Conservation (phyloP, 1,140 invertebrate species). For the Drosophila sucinea region DNA sequence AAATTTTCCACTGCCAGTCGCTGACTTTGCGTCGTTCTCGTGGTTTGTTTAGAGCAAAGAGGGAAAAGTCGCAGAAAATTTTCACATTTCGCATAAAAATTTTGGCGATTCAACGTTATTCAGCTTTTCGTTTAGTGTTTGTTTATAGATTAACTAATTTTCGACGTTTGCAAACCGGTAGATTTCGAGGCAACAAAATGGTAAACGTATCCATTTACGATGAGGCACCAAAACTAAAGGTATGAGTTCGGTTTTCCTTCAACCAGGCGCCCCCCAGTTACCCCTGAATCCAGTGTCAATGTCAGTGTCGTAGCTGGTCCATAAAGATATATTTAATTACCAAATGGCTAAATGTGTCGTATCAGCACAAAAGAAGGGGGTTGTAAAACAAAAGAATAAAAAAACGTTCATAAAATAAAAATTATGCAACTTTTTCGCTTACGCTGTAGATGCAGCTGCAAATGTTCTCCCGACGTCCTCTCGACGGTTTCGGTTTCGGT, state of each 20-base stretch:
- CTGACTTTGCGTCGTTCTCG: conserved; percentile 51
- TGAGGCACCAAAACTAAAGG: conserved; percentile 74
- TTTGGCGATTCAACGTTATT: conserved; percentile 33
- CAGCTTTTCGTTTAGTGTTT: conserved; percentile 59
- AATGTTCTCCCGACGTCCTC: conserved; percentile 52
- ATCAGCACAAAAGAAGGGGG: conserved; percentile 9
- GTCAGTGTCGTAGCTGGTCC: conserved; percentile 39
- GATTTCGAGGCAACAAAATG: conserved; percentile 64
- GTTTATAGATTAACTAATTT: conserved; percentile 26
- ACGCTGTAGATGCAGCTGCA: conserved; percentile 40
- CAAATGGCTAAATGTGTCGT: conserved; percentile 1
- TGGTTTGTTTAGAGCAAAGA: conserved; percentile 16
- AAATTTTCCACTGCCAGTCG: conserved; percentile 76
- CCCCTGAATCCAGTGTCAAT: conserved; percentile 21
- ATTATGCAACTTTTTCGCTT: conserved; percentile 65
- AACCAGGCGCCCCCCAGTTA: not conserved
- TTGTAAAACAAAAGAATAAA: not conserved
- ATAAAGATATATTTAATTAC: conserved; percentile 62
- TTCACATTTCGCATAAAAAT: conserved; percentile 30
- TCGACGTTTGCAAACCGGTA: conserved; percentile 28
- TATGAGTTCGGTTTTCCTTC: conserved; percentile 30
- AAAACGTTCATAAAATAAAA: conserved; percentile 26
- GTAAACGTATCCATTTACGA: conserved; percentile 81
- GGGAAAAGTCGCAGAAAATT: conserved; percentile 37
- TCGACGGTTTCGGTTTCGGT: conserved; percentile 40